A percentile compares a stretch with the other conserved stretches of the same genome.
These are phyloP conservation scores for Cheilosia grossa DNA, from an alignment of 2,888 invertebrate genomes.

Conservation along the genomic window DNA sequence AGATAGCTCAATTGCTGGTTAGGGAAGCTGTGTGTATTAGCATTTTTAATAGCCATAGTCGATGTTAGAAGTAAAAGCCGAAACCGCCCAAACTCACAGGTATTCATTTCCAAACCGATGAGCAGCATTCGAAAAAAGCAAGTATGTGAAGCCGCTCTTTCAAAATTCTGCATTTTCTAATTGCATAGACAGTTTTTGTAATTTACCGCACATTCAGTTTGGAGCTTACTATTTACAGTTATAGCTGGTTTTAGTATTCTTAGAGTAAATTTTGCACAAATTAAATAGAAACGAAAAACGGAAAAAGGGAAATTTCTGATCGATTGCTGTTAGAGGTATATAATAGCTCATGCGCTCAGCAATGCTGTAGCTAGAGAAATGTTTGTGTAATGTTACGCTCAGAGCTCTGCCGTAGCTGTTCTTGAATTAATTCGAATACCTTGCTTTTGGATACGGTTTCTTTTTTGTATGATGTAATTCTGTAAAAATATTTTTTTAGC, in stretches of 20 bases:
- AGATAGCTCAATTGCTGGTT: slow-evolving; percentile 25
- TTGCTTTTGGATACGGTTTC: slow-evolving; percentile 83
- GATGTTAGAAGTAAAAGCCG: slow-evolving; percentile 52
- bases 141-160: neutral
- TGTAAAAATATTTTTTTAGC: slow-evolving; percentile 81
- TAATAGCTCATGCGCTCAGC: slow-evolving; percentile 42
- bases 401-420: slow-evolving; percentile 45
- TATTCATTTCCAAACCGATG: slow-evolving; percentile 67
- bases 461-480: slow-evolving; percentile 82
- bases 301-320: slow-evolving; percentile 16
- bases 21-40: slow-evolving; percentile 39
- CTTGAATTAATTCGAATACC: slow-evolving; percentile 80
- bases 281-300: neutral
- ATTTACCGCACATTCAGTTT: slow-evolving; percentile 25
- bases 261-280: slow-evolving; percentile 11
- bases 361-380: slow-evolving; percentile 25
- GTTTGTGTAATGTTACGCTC: slow-evolving; percentile 42
- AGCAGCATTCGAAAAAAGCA: slow-evolving; percentile 36
- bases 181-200: neutral
- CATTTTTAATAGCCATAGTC: slow-evolving; percentile 32
- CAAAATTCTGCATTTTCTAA: neutral
- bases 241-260: slow-evolving; percentile 46
- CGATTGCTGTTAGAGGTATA: neutral
- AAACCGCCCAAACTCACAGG: slow-evolving; percentile 69
- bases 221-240: slow-evolving; percentile 22